These are phyloP conservation scores for Nipponacmea schrenckii DNA, from an alignment of 2,888 invertebrate species.

Conservation along the genomic window DNA sequence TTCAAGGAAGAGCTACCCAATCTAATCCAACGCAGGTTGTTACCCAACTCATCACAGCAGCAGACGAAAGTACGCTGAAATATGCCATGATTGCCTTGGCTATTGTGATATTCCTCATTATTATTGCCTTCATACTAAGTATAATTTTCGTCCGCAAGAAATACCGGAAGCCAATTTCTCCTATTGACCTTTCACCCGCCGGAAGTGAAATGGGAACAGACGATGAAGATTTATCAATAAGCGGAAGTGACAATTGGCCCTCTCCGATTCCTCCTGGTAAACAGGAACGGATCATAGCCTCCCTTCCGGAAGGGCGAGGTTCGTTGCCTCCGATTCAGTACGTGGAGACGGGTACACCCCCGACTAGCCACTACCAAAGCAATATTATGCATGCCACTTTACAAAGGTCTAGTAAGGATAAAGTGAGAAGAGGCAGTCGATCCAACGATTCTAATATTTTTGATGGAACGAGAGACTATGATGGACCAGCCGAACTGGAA, in stretches of 20 bases:
- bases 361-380: constrained; percentile 22
- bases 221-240: constrained; percentile 35
- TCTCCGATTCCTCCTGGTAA: constrained; percentile 9
- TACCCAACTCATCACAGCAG: constrained; percentile 1
- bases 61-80: constrained; percentile 17
- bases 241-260: constrained; percentile 20
- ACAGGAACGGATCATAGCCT: constrained; percentile 20
- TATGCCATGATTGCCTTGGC: constrained; percentile 34
- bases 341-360: constrained; percentile 26
- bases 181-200: constrained; percentile 27
- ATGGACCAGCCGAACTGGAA: constrained; percentile 41
- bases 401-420: constrained; percentile 39
- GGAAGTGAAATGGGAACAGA: constrained; percentile 36
- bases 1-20: constrained; percentile 15
- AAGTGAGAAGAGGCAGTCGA: constrained; percentile 35
- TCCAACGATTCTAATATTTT: constrained; percentile 42
- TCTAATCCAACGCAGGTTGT: not conserved
- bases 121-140: constrained; percentile 25
- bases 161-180: constrained; percentile 26
- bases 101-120: constrained; percentile 26
- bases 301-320: constrained; percentile 7
- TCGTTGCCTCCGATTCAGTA: constrained; percentile 20
- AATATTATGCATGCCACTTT: constrained; percentile 19
- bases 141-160: constrained; percentile 22
- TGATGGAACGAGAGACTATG: constrained; percentile 49